Evolutionary conservation across 2,797 vertebrate genomes (phyloP).

Genomic region (Cygnus olor): DNA sequence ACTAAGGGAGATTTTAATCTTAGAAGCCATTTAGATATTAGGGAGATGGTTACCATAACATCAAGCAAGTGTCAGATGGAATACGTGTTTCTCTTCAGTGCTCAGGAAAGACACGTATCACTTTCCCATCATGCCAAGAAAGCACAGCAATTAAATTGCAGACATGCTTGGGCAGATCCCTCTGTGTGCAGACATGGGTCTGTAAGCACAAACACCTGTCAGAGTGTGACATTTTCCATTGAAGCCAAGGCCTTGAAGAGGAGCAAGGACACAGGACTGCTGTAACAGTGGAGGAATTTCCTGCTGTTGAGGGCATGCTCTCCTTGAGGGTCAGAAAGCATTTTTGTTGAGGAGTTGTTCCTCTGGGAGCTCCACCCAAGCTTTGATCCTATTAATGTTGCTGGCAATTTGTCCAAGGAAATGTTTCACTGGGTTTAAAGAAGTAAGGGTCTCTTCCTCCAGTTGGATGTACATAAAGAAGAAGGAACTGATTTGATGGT

Average conservation of each 20-base stretch:
- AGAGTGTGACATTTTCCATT: accelerated
- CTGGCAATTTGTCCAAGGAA: background rate
- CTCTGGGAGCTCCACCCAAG: background rate
- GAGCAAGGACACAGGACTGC: accelerated
- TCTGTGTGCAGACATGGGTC: background rate
- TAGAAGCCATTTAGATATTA: background rate
- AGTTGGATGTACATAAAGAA: accelerated
- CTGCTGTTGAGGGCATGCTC: background rate
- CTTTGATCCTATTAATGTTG: background rate
- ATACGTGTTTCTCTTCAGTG: background rate
- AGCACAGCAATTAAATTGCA: background rate
- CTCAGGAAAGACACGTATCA: accelerated
- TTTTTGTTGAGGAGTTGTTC: background rate
- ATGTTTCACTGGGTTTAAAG: background rate
- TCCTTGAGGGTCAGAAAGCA: background rate
- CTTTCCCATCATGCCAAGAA: background rate
- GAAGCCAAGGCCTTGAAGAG: background rate
- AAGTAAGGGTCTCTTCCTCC: background rate
- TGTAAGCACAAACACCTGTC: background rate
- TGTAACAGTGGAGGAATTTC: background rate
- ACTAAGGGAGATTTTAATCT: constrained; percentile 30
- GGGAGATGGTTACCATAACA: background rate
- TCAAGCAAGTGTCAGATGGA: background rate
- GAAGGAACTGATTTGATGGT: background rate
- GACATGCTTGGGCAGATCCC: background rate